phyloP scores from a whole-genome alignment of 1,140 invertebrate genomes.

The Lanistes nyassanus region DNA sequence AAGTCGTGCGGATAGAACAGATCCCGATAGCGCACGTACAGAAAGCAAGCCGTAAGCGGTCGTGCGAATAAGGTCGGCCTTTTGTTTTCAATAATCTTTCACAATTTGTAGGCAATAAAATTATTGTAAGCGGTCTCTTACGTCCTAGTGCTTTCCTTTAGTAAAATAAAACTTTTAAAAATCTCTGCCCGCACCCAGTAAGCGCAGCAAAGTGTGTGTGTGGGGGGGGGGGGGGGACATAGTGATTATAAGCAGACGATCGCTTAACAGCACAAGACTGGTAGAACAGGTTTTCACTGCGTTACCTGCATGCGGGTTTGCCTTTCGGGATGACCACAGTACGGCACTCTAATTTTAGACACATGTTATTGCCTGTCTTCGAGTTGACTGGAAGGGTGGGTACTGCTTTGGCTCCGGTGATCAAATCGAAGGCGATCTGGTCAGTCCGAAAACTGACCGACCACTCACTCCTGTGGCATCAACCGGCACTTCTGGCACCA shows the following conservation, averaged over 20 bases:
- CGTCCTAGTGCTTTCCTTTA: too few relatives aligned
- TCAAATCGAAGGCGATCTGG: background rate
- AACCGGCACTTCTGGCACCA: background rate
- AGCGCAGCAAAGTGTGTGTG: background rate
- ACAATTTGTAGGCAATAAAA: too few relatives aligned
- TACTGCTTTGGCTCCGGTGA: background rate
- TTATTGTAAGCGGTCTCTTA: too few relatives aligned
- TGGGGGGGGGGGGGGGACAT: background rate
- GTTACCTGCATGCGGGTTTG: background rate
- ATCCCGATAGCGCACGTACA: too few relatives aligned
- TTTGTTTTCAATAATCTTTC: too few relatives aligned
- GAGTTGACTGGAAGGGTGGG: slow-evolving; percentile 18
- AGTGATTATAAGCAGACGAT: slow-evolving; percentile 19
- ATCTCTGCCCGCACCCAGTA: too few relatives aligned
- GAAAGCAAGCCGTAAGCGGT: too few relatives aligned
- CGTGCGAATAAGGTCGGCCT: too few relatives aligned
- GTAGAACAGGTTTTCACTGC: slow-evolving; percentile 23
- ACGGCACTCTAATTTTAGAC: slow-evolving; percentile 15
- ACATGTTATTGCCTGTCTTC: slow-evolving; percentile 18
- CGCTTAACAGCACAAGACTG: slow-evolving; percentile 7
- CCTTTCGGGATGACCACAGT: slow-evolving; percentile 2
- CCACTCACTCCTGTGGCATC: too few relatives aligned
- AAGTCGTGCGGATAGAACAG: too few relatives aligned
- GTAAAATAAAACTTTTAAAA: too few relatives aligned
- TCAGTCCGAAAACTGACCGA: background rate